Percentiles rank a stretch among this genome's conserved stretches.
Evolutionary conservation across 1,140 invertebrate species (phyloP).

Genomic region (Chlorops oryzae): DNA sequence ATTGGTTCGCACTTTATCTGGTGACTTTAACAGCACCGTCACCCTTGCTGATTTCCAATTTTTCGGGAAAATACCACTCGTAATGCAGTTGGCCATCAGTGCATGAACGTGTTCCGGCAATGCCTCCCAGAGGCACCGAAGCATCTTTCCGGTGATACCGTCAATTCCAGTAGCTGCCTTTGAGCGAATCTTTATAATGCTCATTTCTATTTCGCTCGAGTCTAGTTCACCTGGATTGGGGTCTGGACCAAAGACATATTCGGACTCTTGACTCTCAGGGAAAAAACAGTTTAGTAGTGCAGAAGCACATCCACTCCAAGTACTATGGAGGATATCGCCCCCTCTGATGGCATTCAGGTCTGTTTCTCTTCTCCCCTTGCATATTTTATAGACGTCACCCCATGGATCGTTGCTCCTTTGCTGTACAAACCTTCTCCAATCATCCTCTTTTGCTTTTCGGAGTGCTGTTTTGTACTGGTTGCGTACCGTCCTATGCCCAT

Average conservation of each 20-base stretch:
- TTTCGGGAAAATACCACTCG: neutral
- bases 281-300: constrained; percentile 1
- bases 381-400: constrained; percentile 7
- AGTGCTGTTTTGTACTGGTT: too few species aligned
- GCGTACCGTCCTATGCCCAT: too few species aligned
- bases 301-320: neutral
- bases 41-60: constrained; percentile 24
- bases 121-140: constrained; percentile 2
- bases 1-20: neutral
- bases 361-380: neutral
- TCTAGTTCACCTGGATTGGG: neutral
- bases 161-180: constrained; percentile 1
- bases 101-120: constrained; percentile 1
- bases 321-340: neutral
- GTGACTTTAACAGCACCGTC: constrained; percentile 23
- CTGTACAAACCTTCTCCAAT: too few species aligned
- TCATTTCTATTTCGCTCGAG: neutral
- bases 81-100: neutral
- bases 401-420: constrained; percentile 6
- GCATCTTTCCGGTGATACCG: constrained; percentile 6
- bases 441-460: too few species aligned
- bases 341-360: neutral
- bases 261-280: neutral
- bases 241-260: neutral
- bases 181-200: neutral